Evolutionary conservation across 2,113 vertebrate species (phyloP).

Genomic region (Grantiella picta): DNA sequence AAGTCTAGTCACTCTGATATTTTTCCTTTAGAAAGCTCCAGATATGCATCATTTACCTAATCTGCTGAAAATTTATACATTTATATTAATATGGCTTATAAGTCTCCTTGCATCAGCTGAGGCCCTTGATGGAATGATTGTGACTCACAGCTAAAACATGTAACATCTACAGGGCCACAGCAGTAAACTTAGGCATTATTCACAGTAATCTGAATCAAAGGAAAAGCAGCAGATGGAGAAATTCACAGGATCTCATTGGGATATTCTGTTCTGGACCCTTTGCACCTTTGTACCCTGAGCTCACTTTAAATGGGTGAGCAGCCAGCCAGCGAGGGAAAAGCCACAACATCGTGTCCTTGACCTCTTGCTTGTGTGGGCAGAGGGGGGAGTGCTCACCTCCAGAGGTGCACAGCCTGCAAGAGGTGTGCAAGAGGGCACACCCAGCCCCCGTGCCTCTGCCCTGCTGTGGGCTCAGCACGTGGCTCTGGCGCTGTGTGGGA

Average conservation of each 20-base stretch:
- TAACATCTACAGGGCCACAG: not conserved
- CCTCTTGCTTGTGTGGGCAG: not conserved
- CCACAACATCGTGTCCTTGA: not conserved
- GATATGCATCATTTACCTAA: not conserved
- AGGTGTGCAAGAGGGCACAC: not conserved
- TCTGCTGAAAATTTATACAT: not conserved
- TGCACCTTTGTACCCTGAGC: not conserved
- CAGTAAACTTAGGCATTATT: not conserved
- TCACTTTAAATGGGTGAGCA: not conserved
- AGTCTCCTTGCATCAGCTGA: not conserved
- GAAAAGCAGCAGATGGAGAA: not conserved
- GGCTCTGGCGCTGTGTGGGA: not conserved
- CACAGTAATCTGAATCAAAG: not conserved
- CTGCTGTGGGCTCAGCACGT: rapidly evolving
- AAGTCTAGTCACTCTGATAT: not conserved
- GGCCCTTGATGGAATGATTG: not conserved
- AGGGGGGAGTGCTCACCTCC: not conserved
- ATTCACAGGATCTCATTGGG: not conserved
- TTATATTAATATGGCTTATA: not conserved
- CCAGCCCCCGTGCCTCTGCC: not conserved
- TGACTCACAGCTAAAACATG: not conserved
- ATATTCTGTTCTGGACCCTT: not conserved
- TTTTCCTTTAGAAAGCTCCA: not conserved
- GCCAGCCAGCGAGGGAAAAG: not conserved
- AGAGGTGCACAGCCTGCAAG: not conserved